A percentile compares a stretch with the other conserved stretches of the same genome.
Conservation (phyloP, 1,140 invertebrate genomes). For the Cydia amplana region DNA sequence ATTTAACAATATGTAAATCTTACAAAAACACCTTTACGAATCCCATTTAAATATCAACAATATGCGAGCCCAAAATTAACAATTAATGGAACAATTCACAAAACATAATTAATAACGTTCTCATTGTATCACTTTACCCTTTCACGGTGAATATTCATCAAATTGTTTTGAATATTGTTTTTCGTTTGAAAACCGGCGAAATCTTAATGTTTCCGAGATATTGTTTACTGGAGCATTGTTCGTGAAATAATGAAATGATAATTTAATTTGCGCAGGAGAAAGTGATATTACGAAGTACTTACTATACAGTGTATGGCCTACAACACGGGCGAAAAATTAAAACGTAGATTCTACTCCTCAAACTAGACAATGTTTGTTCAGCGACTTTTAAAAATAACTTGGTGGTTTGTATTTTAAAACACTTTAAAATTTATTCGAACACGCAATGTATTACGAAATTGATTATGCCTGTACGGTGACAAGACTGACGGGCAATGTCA, state of each 20-base stretch:
- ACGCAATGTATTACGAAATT: too few species aligned
- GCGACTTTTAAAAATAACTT: too few species aligned
- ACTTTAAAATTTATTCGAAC: too few species aligned
- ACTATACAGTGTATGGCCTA: too few species aligned
- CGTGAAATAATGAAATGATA: not conserved
- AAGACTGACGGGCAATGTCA: too few species aligned
- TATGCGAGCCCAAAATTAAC: slow-evolving; percentile 7
- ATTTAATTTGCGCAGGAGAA: not conserved
- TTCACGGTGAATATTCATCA: slow-evolving; percentile 21
- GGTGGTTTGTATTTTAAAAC: too few species aligned
- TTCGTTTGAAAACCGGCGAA: slow-evolving; percentile 20
- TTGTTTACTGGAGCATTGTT: slow-evolving; percentile 17
- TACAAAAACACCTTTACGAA: not conserved
- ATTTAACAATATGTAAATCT: not conserved
- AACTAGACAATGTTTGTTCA: too few species aligned
- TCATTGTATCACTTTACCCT: slow-evolving; percentile 29
- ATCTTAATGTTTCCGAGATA: slow-evolving; percentile 24
- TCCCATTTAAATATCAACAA: slow-evolving; percentile 1
- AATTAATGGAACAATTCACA: slow-evolving; percentile 2
- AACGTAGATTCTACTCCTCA: too few species aligned
- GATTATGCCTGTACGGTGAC: too few species aligned
- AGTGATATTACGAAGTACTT: not conserved
- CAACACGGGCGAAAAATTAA: too few species aligned
- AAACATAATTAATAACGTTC: slow-evolving; percentile 23
- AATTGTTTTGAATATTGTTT: slow-evolving; percentile 19